phyloP scores from a whole-genome alignment of 2,797 vertebrate genomes.

The Poecilia velifera region DNA sequence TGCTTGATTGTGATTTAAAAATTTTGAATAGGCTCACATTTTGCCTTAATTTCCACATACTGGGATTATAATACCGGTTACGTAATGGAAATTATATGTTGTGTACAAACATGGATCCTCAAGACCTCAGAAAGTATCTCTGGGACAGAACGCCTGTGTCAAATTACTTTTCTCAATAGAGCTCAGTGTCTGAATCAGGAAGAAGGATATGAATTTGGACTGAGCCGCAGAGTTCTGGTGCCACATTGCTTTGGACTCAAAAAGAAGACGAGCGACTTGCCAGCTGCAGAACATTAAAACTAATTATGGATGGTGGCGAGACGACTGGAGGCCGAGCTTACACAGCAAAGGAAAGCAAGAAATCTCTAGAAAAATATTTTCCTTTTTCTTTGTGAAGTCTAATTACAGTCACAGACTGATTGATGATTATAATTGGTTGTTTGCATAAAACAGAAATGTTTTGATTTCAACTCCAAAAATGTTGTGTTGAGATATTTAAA shows the following conservation, averaged over 20 bases:
- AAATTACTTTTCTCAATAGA: background rate
- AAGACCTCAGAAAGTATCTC: background rate
- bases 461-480: conserved; percentile 7
- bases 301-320: conserved; percentile 27
- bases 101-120: background rate
- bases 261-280: background rate
- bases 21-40: background rate
- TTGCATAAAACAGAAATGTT: background rate
- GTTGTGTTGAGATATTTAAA: background rate
- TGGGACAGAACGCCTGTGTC: conserved; percentile 19
- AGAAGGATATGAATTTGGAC: background rate
- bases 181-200: background rate
- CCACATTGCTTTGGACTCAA: background rate
- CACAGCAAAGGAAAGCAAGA: conserved; percentile 19
- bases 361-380: conserved; percentile 27
- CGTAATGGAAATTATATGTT: background rate
- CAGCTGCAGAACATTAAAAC: conserved; percentile 34
- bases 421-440: conserved; percentile 7
- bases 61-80: background rate
- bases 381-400: conserved; percentile 21
- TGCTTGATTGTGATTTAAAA: background rate
- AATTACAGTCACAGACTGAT: conserved; percentile 22
- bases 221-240: background rate
- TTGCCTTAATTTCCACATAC: background rate
- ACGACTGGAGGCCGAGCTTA: background rate